Percentiles rank a stretch among this genome's conserved stretches.
Evolutionary conservation across 2,113 vertebrate species (phyloP).

Genomic region (Oreocharis arfaki): DNA sequence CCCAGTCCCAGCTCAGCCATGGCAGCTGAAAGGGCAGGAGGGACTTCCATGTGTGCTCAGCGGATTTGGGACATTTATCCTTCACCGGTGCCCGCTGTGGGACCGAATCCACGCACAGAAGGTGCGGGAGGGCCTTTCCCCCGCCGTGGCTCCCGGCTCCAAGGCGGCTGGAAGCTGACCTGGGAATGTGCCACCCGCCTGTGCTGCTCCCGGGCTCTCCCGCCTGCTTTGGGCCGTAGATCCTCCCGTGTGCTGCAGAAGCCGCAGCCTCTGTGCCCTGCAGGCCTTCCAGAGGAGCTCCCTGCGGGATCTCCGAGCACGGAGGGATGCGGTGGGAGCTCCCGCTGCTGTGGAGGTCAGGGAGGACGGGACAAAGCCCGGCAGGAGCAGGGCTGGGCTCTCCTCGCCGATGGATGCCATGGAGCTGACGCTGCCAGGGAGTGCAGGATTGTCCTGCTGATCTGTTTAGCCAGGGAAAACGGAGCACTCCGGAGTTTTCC

Average conservation of each 20-base stretch:
- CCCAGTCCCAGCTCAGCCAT: neutral
- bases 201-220: neutral
- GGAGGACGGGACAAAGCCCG: neutral
- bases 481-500: neutral
- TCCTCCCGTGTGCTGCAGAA: too few relatives aligned
- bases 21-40: neutral
- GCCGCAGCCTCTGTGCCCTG: neutral
- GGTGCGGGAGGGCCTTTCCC: neutral
- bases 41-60: neutral
- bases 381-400: neutral
- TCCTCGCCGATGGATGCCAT: accelerated
- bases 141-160: neutral
- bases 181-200: accelerated
- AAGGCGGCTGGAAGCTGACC: neutral
- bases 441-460: neutral
- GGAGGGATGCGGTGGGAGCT: neutral
- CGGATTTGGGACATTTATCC: neutral
- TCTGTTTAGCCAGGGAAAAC: neutral
- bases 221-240: neutral
- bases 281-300: neutral
- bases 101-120: neutral
- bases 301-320: neutral
- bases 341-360: accelerated
- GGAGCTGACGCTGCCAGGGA: neutral
- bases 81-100: neutral